Conservation (phyloP, 1,140 invertebrate genomes). For the Rhopalosiphum maidis region DNA sequence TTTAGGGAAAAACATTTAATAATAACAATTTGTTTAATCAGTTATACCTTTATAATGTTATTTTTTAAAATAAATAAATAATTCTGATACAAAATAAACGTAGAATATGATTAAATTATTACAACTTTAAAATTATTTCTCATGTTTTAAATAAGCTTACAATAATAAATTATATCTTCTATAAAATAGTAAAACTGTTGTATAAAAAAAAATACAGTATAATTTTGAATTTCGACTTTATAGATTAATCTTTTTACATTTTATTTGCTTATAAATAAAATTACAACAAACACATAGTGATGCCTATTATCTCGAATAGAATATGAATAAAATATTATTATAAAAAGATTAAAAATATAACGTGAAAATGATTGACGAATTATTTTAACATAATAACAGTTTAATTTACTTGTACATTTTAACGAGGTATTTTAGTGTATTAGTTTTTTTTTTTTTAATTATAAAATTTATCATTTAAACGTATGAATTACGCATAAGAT, state of each 20-base stretch:
- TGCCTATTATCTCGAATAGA: too few species aligned
- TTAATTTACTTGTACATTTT: background rate
- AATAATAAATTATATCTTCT: background rate
- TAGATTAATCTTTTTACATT: background rate
- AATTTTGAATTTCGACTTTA: background rate
- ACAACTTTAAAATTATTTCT: too few species aligned
- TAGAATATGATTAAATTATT: background rate
- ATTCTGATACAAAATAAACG: background rate
- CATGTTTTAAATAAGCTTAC: background rate
- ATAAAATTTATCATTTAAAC: background rate
- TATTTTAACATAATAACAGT: background rate
- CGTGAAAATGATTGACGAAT: background rate
- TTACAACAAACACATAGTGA: too few species aligned
- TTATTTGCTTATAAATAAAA: too few species aligned
- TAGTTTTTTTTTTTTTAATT: background rate
- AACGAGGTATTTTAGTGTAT: background rate
- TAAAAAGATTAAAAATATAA: background rate
- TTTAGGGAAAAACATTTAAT: background rate
- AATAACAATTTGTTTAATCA: background rate
- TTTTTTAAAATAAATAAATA: too few species aligned
- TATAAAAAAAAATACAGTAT: background rate
- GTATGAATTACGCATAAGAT: background rate
- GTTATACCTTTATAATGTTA: background rate
- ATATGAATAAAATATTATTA: background rate
- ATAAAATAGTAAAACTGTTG: background rate